Percentiles rank a stretch among this genome's conserved stretches.
phyloP scores from a whole-genome alignment of 2,797 vertebrate genomes.

The Crax fasciolata region DNA sequence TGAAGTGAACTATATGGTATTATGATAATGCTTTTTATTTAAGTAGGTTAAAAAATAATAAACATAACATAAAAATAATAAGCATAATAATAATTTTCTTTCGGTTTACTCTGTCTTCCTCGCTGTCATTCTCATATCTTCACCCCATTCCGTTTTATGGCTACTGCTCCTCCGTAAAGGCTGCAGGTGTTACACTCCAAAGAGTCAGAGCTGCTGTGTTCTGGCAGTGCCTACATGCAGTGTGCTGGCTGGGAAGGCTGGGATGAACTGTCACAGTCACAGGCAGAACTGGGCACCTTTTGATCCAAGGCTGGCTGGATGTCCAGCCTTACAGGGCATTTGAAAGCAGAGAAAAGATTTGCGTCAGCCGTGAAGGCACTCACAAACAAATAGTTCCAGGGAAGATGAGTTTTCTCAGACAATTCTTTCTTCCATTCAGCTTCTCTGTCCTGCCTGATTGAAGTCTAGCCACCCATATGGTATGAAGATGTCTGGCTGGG shows the following conservation, averaged over 20 bases:
- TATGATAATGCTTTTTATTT: background rate
- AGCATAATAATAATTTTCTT: background rate
- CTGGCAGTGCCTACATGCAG: background rate
- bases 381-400: background rate
- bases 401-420: background rate
- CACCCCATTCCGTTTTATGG: background rate
- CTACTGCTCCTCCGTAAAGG: background rate
- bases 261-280: background rate
- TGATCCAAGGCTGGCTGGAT: background rate
- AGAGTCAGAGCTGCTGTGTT: background rate
- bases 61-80: background rate
- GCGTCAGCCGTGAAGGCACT: background rate
- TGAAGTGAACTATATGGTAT: background rate
- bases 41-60: background rate
- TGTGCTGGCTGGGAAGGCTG: background rate
- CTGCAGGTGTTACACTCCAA: background rate
- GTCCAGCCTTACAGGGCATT: background rate
- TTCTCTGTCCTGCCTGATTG: background rate
- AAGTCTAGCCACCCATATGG: conserved; percentile 29
- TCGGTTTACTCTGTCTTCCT: background rate
- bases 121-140: background rate
- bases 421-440: background rate
- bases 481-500: conserved; percentile 34
- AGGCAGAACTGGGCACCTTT: background rate
- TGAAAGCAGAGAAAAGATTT: background rate